phyloP scores from a whole-genome alignment of 2,113 vertebrate genomes.

The Syngnathus floridae region DNA sequence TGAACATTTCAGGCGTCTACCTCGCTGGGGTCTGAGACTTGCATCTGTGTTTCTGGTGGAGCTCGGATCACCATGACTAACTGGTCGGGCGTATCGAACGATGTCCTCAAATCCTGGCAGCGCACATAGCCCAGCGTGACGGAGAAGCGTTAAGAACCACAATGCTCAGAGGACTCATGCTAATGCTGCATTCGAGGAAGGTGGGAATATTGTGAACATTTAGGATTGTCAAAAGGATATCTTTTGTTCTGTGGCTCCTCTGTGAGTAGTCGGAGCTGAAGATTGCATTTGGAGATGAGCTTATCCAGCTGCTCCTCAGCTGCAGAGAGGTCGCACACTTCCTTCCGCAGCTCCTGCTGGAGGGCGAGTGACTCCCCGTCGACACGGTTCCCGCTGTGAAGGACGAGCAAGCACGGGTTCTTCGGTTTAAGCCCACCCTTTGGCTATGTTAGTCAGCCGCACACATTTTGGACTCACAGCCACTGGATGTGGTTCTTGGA shows the following conservation, averaged over 20 bases:
- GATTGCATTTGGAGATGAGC: slow-evolving; percentile 80
- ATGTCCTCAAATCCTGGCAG: slow-evolving; percentile 87
- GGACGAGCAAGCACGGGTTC: no score
- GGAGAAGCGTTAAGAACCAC: slow-evolving; percentile 49
- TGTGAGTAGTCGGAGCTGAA: slow-evolving; percentile 84
- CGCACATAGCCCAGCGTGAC: slow-evolving; percentile 85
- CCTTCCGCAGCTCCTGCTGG: slow-evolving; percentile 78
- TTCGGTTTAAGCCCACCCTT: not conserved
- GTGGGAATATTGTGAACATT: no score
- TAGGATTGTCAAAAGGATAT: slow-evolving; percentile 81
- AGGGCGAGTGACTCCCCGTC: slow-evolving; percentile 56
- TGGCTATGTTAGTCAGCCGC: not conserved
- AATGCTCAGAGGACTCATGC: not conserved
- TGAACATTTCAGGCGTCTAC: slow-evolving; percentile 52
- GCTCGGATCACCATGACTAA: slow-evolving; percentile 96
- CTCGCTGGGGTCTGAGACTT: slow-evolving; percentile 83
- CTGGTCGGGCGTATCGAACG: slow-evolving; percentile 85
- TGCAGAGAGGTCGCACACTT: slow-evolving; percentile 80
- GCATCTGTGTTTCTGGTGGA: slow-evolving; percentile 90
- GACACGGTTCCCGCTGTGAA: slow-evolving; percentile 76
- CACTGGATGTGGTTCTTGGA: slow-evolving; percentile 99
- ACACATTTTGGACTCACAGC: slow-evolving; percentile 78
- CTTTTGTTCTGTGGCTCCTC: slow-evolving; percentile 86
- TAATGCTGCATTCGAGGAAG: not conserved
- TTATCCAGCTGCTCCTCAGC: slow-evolving; percentile 84